Evolutionary conservation across 2,888 invertebrate genomes (phyloP), one percentile per base, ranked within the genome.

Genomic region (Hypomecis punctinalis): DNA sequence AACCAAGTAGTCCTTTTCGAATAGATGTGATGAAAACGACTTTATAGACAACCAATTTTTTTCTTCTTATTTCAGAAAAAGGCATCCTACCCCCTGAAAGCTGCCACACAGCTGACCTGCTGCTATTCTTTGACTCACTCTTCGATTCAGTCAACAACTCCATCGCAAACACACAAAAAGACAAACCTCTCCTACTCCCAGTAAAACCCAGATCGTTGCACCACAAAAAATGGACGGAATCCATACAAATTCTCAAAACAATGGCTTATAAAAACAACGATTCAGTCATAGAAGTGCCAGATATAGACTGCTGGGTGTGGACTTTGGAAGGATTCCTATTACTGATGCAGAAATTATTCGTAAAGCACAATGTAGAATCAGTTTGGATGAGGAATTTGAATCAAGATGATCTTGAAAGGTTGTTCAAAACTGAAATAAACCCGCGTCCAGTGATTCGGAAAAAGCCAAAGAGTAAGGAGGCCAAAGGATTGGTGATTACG

Each of bases 131-230:
- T n/a, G 54, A 54, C 36, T 36, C 11, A 35, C 54, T 54, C 8
- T 54, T 54, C 54, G 54, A 54, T 9, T 54, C 54, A 0, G 5
- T 54, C 54, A 54, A 54, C 54, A 36, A 43, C 11, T 5, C 35
- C 9, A 5, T 11, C 8, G 9, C 43, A 36, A 43, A 43, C 35
- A 43, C 11, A 0, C 35, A 36, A 11, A 54, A 45, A 54, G 8
- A 43, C 11, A 54, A 54, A 43, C 43, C 43, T 7, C 33, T 54
- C n/a, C 33, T 54, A 7, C 9, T 23, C n/a, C 35, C 43, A 8
- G 42, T 42, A 0, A 54, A 36, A n/a, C 10, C 35, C 7, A 35
- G 35, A 5, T 54, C 54, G 5, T n/a, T 7, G 11, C 54, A 54
- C 36, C 43, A 54, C 33, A 33, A 33, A 35, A 11, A 2, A 35